Percentiles rank a stretch among this genome's conserved stretches.
phyloP scores from a whole-genome alignment of 2,797 vertebrate genomes.

The Tiaroga cobitis region DNA sequence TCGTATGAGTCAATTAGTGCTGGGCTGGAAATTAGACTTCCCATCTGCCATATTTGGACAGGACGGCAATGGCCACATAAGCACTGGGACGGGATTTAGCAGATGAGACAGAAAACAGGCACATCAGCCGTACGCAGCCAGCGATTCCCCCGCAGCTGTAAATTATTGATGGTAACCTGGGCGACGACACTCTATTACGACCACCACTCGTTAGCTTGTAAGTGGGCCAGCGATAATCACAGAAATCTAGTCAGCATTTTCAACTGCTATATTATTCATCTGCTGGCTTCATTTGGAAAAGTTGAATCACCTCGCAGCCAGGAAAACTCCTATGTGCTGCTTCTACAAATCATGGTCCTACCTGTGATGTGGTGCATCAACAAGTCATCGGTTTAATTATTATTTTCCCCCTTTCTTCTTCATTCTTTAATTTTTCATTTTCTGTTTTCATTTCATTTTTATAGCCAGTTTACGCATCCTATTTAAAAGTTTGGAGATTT shows the following conservation, averaged over 20 bases:
- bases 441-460: neutral
- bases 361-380: neutral
- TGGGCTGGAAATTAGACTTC: slow-evolving; percentile 32
- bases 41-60: slow-evolving; percentile 52
- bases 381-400: neutral
- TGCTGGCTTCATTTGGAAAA: slow-evolving; percentile 31
- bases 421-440: too few species aligned
- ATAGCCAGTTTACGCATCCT: neutral
- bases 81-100: slow-evolving; percentile 39
- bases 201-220: slow-evolving; percentile 45
- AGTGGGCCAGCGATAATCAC: slow-evolving; percentile 49
- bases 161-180: slow-evolving; percentile 52
- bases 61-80: slow-evolving; percentile 23
- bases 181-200: slow-evolving; percentile 13
- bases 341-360: neutral
- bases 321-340: neutral
- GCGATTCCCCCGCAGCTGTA: slow-evolving; percentile 38
- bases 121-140: slow-evolving; percentile 11
- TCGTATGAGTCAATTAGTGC: slow-evolving; percentile 52
- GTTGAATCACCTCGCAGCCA: neutral
- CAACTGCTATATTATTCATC: slow-evolving; percentile 49
- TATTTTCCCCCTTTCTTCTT: neutral
- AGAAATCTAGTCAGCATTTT: slow-evolving; percentile 54
- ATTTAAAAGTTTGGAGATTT: neutral
- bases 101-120: slow-evolving; percentile 35